Evolutionary conservation across 1,140 invertebrate genomes (phyloP).

Genomic region (Zaprionus camerounensis): DNA sequence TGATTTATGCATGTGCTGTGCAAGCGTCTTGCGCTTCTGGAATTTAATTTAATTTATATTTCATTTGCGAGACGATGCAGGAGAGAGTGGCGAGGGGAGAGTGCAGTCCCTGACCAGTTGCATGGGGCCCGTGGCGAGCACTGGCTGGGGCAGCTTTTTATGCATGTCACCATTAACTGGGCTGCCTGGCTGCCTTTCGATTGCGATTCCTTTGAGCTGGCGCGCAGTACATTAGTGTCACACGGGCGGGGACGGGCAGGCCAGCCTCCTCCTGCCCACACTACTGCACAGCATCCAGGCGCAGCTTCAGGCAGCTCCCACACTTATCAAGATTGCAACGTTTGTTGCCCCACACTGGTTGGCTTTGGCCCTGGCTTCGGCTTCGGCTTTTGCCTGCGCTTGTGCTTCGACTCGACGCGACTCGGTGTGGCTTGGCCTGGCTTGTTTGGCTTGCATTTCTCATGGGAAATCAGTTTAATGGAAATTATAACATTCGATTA

Average conservation of each 20-base stretch:
- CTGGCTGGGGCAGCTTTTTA: slow-evolving; percentile 48
- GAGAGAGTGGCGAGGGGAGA: background rate
- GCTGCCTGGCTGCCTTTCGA: slow-evolving; percentile 19
- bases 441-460: slow-evolving; percentile 65
- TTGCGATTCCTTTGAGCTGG: slow-evolving; percentile 48
- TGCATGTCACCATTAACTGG: slow-evolving; percentile 72
- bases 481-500: slow-evolving; percentile 83
- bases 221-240: slow-evolving; percentile 48
- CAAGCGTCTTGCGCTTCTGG: slow-evolving; percentile 55
- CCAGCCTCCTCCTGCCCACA: background rate
- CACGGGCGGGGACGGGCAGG: slow-evolving; percentile 5
- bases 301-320: slow-evolving; percentile 9
- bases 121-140: slow-evolving; percentile 9
- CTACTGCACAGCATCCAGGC: background rate
- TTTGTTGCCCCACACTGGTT: slow-evolving; percentile 44
- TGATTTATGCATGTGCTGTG: slow-evolving; percentile 59
- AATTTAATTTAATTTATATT: slow-evolving; percentile 81
- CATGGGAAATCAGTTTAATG: slow-evolving; percentile 81
- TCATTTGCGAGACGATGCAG: slow-evolving; percentile 48
- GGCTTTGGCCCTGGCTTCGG: background rate
- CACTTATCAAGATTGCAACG: slow-evolving; percentile 70
- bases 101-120: slow-evolving; percentile 24
- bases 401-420: background rate
- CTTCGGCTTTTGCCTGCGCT: background rate
- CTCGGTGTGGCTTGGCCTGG: background rate